Conservation (phyloP, 1,140 invertebrate genomes). For the Ridgeia piscesae region DNA sequence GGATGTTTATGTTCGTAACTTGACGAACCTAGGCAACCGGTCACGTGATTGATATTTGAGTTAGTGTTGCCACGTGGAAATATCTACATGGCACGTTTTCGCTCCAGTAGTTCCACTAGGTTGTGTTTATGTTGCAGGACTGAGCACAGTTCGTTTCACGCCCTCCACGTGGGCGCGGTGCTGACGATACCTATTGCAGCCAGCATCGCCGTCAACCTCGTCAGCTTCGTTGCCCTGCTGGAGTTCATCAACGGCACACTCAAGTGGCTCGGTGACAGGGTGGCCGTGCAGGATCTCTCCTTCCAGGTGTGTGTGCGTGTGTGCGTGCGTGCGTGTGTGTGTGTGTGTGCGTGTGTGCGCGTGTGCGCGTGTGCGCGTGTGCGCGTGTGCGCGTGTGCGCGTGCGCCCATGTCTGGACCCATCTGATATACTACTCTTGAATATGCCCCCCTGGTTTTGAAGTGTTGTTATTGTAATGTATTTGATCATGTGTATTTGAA, state of each 20-base stretch:
- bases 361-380: neutral
- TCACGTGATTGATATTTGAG: no score
- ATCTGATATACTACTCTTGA: no score
- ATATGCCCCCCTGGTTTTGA: no score
- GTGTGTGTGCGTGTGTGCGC: no score
- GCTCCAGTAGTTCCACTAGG: neutral
- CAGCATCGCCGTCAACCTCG: neutral
- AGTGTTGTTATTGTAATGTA: no score
- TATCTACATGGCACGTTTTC: no score
- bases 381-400: neutral
- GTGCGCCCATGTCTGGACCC: no score
- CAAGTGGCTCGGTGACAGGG: constrained; percentile 8
- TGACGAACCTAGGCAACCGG: no score
- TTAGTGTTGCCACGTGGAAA: no score
- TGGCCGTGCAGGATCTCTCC: constrained; percentile 10
- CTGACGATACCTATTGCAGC: neutral
- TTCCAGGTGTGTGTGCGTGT: constrained; percentile 16
- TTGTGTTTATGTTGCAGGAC: neutral
- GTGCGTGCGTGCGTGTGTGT: neutral
- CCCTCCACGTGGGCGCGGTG: neutral
- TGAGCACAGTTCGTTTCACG: neutral
- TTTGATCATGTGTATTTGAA: no score
- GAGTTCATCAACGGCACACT: constrained; percentile 20
- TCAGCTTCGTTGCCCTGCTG: neutral
- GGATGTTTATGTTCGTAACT: no score